Evolutionary conservation across 23 tunicate genomes (phyloP), one percentile per base, ranked within the genome.

Genomic region (Halocynthia aurantium): DNA sequence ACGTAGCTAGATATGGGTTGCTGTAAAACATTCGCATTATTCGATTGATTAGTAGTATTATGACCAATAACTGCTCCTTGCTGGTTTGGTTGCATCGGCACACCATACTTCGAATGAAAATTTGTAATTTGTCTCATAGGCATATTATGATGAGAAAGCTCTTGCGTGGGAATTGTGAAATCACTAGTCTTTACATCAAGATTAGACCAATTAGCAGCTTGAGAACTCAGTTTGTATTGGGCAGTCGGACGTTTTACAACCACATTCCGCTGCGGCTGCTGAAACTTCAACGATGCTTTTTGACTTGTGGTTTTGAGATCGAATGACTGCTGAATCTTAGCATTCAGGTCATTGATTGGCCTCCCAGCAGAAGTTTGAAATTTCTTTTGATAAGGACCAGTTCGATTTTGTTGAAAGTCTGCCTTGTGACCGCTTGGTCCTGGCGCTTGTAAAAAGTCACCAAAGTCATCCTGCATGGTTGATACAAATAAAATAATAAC

Each of bases 381-480:
- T 31, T 31, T 1, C 44, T 31, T 31, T 31, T 31, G 44, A 31
- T 31, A 31, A 31, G 44, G 1, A 31, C 1, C 44, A 31, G 1
- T 31, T 31, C 4, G 44, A 31, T 31, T 31, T 31, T 31, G 44
- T 31, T 31, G 44, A 31, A 31, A 31, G 44, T 31, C 4, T 31
- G 44, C 44, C 44, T 31, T 31, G 44, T 31, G 44, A 31, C 44
- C 44, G 4, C 4, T 31, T 67, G 72, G 17, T 12, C 2, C 21
- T 67, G 72, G 72, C 8, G 91, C 91, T 86, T 86, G 91, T 50
- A 86, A 52, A 75, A 86, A 86, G 22, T 86, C 93, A n/a, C 93
- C 93, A 60, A 81, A 86, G 70, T 86, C 93, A 76, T 86, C 81
- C 90, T 31, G 44, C 44, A 31, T 31, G 44, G 44, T 31, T 31